phyloP scores from a whole-genome alignment of 2,113 vertebrate genomes.

The Pelvicachromis taeniatus region DNA sequence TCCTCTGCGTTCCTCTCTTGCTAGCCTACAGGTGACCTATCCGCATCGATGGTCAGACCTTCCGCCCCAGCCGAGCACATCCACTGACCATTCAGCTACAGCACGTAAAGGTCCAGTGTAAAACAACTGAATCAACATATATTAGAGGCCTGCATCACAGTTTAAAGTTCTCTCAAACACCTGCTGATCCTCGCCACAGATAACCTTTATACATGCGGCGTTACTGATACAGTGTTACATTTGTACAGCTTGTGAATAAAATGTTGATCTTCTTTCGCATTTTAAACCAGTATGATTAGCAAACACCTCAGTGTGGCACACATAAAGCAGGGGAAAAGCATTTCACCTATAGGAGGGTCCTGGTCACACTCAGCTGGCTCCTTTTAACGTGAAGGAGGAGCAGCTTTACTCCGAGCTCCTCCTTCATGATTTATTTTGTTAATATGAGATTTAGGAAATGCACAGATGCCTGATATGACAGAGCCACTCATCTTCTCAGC shows the following conservation, averaged over 20 bases:
- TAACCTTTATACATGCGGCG: not conserved
- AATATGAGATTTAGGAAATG: not conserved
- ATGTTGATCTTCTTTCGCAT: not conserved
- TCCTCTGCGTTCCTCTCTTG: not conserved
- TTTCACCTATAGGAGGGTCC: not conserved
- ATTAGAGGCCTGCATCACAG: not conserved
- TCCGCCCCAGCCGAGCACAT: not conserved
- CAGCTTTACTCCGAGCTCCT: not conserved
- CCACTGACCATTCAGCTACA: not conserved
- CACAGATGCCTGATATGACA: not conserved
- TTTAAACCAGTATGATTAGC: not conserved
- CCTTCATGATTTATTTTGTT: not conserved
- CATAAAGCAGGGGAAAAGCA: not conserved
- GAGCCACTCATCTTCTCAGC: not conserved
- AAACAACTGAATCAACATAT: not conserved
- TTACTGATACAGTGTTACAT: not conserved
- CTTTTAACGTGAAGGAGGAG: not conserved
- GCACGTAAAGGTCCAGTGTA: not conserved
- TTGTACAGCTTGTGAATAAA: not conserved
- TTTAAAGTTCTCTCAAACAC: not conserved
- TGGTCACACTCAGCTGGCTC: not conserved
- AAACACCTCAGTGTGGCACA: not conserved
- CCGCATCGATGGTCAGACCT: not conserved
- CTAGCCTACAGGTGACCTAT: not conserved
- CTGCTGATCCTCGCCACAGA: not conserved